phyloP scores from a whole-genome alignment of 2,888 invertebrate genomes.

The Drosophila pseudotalamancana region DNA sequence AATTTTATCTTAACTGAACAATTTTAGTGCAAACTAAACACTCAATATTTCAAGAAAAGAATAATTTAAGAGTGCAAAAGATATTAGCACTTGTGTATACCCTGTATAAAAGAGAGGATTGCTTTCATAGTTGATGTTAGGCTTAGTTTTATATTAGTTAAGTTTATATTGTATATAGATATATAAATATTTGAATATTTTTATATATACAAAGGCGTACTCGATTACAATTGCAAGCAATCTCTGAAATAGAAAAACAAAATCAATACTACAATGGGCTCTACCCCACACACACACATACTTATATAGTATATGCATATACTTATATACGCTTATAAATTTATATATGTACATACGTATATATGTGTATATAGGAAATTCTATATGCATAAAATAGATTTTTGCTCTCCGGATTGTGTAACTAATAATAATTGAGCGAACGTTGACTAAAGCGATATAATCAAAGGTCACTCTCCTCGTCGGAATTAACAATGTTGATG shows the following conservation, averaged over 20 bases:
- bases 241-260: slow-evolving; percentile 23
- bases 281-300: background rate
- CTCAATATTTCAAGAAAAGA: too few species aligned
- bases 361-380: background rate
- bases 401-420: slow-evolving; percentile 17
- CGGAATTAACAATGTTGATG: slow-evolving; percentile 14
- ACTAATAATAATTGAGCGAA: slow-evolving; percentile 13
- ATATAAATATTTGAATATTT: too few species aligned
- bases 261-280: slow-evolving; percentile 33
- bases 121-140: too few species aligned
- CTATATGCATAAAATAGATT: slow-evolving; percentile 6
- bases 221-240: slow-evolving; percentile 7
- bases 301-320: background rate
- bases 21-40: too few species aligned
- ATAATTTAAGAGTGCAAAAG: too few species aligned
- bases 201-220: background rate
- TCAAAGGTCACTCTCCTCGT: slow-evolving; percentile 30
- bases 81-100: too few species aligned
- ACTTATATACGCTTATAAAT: too few species aligned
- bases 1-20: slow-evolving; percentile 59
- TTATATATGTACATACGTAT: background rate
- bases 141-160: too few species aligned
- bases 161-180: background rate
- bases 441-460: slow-evolving; percentile 18
- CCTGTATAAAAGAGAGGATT: too few species aligned